phyloP scores from a whole-genome alignment of 1,140 invertebrate species.

The Cydia amplana region DNA sequence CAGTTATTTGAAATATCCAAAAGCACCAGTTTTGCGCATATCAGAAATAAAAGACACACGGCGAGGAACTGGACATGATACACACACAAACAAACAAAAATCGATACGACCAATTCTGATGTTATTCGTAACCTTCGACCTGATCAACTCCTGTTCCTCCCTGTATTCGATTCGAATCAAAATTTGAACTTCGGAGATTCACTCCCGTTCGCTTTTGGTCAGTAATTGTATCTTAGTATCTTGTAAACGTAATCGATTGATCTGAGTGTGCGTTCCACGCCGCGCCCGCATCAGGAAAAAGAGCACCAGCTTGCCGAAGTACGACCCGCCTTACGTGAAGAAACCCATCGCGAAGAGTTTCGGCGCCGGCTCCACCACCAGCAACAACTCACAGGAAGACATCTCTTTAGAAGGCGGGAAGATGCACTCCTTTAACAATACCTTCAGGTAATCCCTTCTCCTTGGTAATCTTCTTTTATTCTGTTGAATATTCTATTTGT shows the following conservation, averaged over 20 bases:
- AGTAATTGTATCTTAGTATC: conserved; percentile 40
- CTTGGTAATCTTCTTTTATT: conserved; percentile 15
- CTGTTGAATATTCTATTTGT: conserved; percentile 1
- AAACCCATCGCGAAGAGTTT: conserved; percentile 88
- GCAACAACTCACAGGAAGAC: conserved; percentile 87
- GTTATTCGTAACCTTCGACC: neutral
- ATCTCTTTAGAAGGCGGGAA: conserved; percentile 87
- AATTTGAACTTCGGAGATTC: conserved; percentile 47
- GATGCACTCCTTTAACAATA: conserved; percentile 89
- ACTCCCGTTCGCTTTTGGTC: conserved; percentile 55
- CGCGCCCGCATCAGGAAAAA: conserved; percentile 85
- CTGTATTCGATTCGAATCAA: conserved; percentile 34
- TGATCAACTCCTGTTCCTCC: conserved; percentile 27
- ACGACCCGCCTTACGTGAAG: conserved; percentile 91
- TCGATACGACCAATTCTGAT: neutral
- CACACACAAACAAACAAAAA: conserved; percentile 26
- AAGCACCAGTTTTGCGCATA: conserved; percentile 67
- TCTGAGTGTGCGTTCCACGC: conserved; percentile 78
- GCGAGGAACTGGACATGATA: conserved; percentile 42
- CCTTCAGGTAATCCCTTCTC: conserved; percentile 85
- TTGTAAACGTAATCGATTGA: conserved; percentile 78
- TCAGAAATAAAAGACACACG: conserved; percentile 41
- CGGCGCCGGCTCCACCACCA: conserved; percentile 81
- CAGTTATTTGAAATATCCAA: conserved; percentile 67
- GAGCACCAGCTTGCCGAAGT: conserved; percentile 92